Base-by-base conservation (phyloP, 2,888 invertebrate genomes). In the Patella ulyssiponensis region DNA sequence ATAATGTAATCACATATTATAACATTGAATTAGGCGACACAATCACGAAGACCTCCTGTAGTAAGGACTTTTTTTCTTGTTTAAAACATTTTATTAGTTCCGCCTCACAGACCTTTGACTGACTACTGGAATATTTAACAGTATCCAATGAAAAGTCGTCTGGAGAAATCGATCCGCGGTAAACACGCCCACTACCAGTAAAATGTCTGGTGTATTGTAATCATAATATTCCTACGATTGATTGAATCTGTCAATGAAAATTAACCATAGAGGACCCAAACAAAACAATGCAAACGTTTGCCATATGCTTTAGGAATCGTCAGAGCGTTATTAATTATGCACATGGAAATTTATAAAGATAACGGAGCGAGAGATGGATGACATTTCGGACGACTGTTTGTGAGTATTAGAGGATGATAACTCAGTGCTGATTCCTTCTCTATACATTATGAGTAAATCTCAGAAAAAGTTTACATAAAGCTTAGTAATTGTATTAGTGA, bases 211-310 rank as follows among this genome's bases (percentile, higher is more conserved):
- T 73, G 77, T 79, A 79, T 79, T 79, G 81, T 79, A 82, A 81
- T 80, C 79, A 81, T 82, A 84, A 82, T 81, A 82, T 84, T 84
- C 82, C 78, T 79, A 73, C 74, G 80, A 77, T 70, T 78, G 80
- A 80, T 78, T 76, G 79, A 70, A 70, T 71, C 76, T 80, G 76
- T 81, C 84, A 84, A 81, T 79, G 79, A 81, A 77, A 77, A 74
- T 77, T 79, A 79, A 80, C 81, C 79, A 80, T 79, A 33, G 52
- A 69, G 20, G 52, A 23, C 69, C 72, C 73, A 76, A 76, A 76
- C 72, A 76, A 73, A 64, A 73, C 73, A 72, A 23, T 71, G 15
- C 64, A 27, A 73, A 73, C 76, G 76, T 71, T 76, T 76, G 72
- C 76, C 76, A 76, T 76, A 76, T 76, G 76, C 69, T 76, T 76